These are phyloP conservation scores for Caenorhabditis brenneri DNA, from an alignment of 1,140 invertebrate genomes.

Conservation along the genomic window DNA sequence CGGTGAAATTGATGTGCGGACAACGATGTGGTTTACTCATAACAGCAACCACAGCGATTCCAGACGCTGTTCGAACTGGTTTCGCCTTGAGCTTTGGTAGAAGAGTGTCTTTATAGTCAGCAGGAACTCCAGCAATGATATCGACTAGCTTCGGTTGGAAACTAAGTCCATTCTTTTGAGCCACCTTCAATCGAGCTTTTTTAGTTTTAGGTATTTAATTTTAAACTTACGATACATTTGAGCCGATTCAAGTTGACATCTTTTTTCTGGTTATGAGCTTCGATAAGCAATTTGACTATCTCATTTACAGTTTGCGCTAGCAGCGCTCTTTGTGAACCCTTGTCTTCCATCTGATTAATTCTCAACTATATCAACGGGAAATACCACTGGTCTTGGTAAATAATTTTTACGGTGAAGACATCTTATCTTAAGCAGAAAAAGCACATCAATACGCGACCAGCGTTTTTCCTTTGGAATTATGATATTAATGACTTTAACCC, in stretches of 20 bases:
- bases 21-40: constrained; percentile 90
- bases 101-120: constrained; percentile 83
- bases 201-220: background rate
- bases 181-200: constrained; percentile 74
- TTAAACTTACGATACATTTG: constrained; percentile 77
- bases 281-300: constrained; percentile 89
- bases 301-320: constrained; percentile 83
- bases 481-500: no score
- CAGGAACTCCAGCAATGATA: constrained; percentile 97
- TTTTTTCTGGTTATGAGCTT: constrained; percentile 82
- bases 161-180: constrained; percentile 89
- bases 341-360: background rate
- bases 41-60: constrained; percentile 96
- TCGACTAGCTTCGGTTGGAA: constrained; percentile 93
- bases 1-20: constrained; percentile 98
- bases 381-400: no score
- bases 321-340: constrained; percentile 66
- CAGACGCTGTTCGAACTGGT: constrained; percentile 89
- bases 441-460: no score
- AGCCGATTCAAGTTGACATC: constrained; percentile 88
- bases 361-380: background rate
- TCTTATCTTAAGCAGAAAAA: no score
- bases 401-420: no score
- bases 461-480: no score
- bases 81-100: constrained; percentile 84